Conservation (phyloP, 1,140 invertebrate species). For the Thaumetopoea pityocampa region DNA sequence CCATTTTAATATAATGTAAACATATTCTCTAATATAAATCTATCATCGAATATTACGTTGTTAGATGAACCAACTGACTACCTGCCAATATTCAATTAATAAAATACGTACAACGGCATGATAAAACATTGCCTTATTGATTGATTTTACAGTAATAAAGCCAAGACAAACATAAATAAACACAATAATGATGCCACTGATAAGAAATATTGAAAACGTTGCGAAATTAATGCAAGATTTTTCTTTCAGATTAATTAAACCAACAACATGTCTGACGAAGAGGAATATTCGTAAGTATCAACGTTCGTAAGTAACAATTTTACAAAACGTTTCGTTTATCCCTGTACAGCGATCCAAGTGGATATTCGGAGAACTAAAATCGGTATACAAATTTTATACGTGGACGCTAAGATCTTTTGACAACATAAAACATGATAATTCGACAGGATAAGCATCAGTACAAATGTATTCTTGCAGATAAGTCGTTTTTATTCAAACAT, state of each 20-base stretch:
- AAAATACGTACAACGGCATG: too few species aligned
- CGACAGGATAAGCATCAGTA: too few species aligned
- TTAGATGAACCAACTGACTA: constrained; percentile 8
- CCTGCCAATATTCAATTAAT: constrained; percentile 14
- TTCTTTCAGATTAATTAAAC: constrained; percentile 77
- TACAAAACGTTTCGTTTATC: constrained; percentile 5
- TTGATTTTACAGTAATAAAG: too few species aligned
- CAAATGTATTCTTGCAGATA: too few species aligned
- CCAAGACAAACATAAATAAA: constrained; percentile 7
- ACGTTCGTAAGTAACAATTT: background rate
- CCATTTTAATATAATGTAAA: constrained; percentile 13
- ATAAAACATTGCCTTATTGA: too few species aligned
- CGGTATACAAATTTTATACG: too few species aligned
- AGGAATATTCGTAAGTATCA: constrained; percentile 84
- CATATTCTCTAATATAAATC: constrained; percentile 9
- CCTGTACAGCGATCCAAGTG: too few species aligned
- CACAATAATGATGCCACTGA: constrained; percentile 3
- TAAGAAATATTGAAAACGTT: background rate
- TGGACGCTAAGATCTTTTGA: too few species aligned
- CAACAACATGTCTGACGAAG: constrained; percentile 83
- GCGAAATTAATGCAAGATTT: constrained; percentile 15
- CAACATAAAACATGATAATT: too few species aligned
- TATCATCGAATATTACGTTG: constrained; percentile 4
- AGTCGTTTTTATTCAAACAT: too few species aligned
- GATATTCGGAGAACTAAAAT: too few species aligned